A percentile compares a stretch with the other conserved stretches of the same genome.
Conservation (phyloP, 1,140 invertebrate genomes). For the Hermetia illucens region DNA sequence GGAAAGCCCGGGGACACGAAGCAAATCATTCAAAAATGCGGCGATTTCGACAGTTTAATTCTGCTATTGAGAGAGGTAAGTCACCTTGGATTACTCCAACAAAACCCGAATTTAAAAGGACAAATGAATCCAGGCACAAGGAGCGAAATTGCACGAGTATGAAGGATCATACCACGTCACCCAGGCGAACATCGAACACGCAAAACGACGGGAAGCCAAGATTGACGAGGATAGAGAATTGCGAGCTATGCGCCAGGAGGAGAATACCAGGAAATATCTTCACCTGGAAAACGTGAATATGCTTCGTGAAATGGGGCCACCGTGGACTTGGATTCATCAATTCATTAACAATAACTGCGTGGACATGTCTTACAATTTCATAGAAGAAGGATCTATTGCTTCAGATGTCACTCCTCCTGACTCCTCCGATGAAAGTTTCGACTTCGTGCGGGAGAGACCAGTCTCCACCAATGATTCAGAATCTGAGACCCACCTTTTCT, state of each 20-base stretch:
- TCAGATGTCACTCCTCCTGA: constrained; percentile 1
- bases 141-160: not conserved
- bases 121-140: not conserved
- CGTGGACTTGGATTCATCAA: constrained; percentile 7
- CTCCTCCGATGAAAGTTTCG: constrained; percentile 4
- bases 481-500: no score
- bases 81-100: not conserved
- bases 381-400: constrained; percentile 3
- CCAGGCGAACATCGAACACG: not conserved
- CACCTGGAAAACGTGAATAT: constrained; percentile 1
- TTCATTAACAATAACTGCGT: constrained; percentile 1
- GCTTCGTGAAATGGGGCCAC: constrained; percentile 3
- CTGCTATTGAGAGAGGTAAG: not conserved
- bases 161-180: not conserved
- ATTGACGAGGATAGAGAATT: not conserved
- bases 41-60: constrained; percentile 3
- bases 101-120: not conserved
- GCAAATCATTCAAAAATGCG: not conserved
- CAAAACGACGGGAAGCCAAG: constrained; percentile 1
- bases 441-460: not conserved
- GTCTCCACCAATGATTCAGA: no score
- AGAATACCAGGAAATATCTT: not conserved
- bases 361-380: constrained; percentile 6
- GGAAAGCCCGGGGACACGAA: constrained; percentile 1
- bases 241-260: not conserved